Conservation (phyloP, 2,113 vertebrate species). For the Clupea harengus region DNA sequence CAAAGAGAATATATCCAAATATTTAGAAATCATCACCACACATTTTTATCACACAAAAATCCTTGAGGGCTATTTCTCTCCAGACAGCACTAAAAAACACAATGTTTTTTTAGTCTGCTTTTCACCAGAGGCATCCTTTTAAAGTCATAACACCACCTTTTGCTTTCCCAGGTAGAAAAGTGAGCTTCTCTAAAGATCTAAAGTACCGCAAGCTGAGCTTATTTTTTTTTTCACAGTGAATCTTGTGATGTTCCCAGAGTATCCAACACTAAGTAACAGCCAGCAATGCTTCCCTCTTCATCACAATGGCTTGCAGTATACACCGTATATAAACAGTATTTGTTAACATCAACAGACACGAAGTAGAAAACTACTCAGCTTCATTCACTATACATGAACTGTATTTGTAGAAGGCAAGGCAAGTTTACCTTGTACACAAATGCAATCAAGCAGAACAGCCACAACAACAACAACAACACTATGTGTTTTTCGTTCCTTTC, state of each 20-base stretch:
- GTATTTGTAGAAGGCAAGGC: background rate
- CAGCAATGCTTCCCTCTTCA: background rate
- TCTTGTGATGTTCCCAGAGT: background rate
- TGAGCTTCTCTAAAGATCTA: background rate
- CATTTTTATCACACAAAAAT: too few relatives aligned
- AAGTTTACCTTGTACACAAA: background rate
- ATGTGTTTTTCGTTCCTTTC: constrained; percentile 16
- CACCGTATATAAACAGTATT: background rate
- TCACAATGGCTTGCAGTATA: background rate
- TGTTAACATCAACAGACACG: background rate
- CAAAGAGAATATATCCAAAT: too few relatives aligned
- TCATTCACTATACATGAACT: background rate
- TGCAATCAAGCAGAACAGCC: background rate
- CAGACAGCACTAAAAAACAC: constrained; percentile 37
- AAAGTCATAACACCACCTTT: background rate
- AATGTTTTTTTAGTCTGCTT: background rate
- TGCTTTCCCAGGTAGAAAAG: background rate
- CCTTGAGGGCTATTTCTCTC: constrained; percentile 23
- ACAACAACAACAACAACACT: background rate
- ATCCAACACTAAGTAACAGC: background rate
- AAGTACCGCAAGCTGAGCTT: background rate
- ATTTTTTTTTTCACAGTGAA: background rate
- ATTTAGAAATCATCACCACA: too few relatives aligned
- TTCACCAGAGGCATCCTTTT: constrained; percentile 1
- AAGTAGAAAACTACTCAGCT: background rate